Conservation (phyloP, 2,797 vertebrate genomes). For the Falco columbarius region DNA sequence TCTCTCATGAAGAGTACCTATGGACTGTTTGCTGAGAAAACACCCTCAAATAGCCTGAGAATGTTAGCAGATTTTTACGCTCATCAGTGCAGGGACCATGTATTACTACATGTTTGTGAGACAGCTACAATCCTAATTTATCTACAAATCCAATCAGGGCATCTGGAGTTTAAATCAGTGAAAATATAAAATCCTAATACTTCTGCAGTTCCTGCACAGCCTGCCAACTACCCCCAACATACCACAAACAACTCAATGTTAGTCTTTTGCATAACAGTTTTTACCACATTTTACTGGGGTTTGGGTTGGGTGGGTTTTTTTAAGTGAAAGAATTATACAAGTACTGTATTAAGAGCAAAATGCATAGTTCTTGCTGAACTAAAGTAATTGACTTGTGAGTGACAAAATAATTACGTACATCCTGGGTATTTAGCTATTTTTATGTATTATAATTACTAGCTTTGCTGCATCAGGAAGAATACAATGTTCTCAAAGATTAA, state of each 20-base stretch:
- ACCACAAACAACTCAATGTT: not conserved
- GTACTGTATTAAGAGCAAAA: not conserved
- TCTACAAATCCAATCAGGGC: not conserved
- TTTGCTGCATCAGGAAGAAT: slow-evolving; percentile 61
- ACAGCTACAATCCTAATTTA: not conserved
- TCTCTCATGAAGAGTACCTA: not conserved
- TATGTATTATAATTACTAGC: slow-evolving; percentile 67
- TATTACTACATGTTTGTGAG: not conserved
- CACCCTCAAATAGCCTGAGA: not conserved
- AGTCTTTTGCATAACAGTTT: not conserved
- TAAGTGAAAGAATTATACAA: not conserved
- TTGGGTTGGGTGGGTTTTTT: not conserved
- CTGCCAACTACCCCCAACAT: not conserved
- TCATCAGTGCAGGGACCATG: not conserved
- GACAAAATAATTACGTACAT: slow-evolving; percentile 71
- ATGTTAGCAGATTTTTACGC: not conserved
- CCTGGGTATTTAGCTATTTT: slow-evolving; percentile 71
- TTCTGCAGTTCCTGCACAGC: not conserved
- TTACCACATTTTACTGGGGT: not conserved
- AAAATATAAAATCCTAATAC: not conserved
- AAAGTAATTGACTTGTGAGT: slow-evolving; percentile 73
- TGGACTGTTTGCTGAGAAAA: not conserved
- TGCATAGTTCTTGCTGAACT: slow-evolving; percentile 2
- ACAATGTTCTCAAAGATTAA: slow-evolving; percentile 69
- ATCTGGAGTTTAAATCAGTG: not conserved